phyloP scores from a whole-genome alignment of 2,797 vertebrate species.

The Halcyon badia region DNA sequence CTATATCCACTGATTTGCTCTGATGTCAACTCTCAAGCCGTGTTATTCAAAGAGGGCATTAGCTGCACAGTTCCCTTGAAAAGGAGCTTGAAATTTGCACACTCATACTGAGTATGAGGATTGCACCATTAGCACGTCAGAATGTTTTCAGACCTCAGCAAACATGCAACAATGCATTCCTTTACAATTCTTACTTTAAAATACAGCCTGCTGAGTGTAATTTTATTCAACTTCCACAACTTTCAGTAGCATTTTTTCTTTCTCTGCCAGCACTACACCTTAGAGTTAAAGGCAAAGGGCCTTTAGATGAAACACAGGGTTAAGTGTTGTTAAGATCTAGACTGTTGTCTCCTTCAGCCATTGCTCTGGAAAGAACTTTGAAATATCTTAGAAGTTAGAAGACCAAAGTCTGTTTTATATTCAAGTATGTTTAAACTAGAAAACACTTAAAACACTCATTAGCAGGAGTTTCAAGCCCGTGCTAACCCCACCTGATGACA shows the following conservation, averaged over 20 bases:
- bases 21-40: rapidly evolving
- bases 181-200: background rate
- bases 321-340: background rate
- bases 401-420: background rate
- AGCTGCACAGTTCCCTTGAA: background rate
- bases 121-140: rapidly evolving
- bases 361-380: background rate
- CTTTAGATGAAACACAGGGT: background rate
- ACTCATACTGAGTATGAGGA: rapidly evolving
- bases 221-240: background rate
- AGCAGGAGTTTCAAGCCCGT: background rate
- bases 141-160: background rate
- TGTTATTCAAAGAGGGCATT: background rate
- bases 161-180: background rate
- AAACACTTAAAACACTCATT: background rate
- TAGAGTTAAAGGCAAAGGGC: background rate
- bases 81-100: background rate
- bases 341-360: background rate
- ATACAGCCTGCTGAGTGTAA: background rate
- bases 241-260: background rate
- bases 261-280: background rate
- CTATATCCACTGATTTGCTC: background rate
- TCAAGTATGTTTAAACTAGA: background rate
- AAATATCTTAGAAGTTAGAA: background rate
- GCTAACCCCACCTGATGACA: background rate